Conservation (phyloP, 2,797 vertebrate genomes). For the Amniataba percoides region DNA sequence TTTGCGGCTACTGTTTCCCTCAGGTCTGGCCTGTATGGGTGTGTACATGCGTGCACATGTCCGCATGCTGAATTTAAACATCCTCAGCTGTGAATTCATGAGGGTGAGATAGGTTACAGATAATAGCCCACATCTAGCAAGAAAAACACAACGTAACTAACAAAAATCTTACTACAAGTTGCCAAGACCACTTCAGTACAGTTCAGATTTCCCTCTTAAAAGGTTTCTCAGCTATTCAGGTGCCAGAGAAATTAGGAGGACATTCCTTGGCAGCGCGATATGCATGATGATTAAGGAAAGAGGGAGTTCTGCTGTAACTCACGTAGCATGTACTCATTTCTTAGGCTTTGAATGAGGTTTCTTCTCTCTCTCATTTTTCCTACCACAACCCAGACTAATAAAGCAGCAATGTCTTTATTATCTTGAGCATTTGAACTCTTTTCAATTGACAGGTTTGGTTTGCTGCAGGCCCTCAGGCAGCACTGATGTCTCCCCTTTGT, state of each 20-base stretch:
- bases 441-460: slow-evolving; percentile 26
- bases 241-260: slow-evolving; percentile 48
- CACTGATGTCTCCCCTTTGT: slow-evolving; percentile 37
- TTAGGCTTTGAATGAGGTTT: slow-evolving; percentile 36
- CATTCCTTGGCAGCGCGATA: slow-evolving; percentile 27
- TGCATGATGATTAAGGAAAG: not conserved
- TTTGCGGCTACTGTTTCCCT: slow-evolving; percentile 42
- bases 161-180: slow-evolving; percentile 24
- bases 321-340: slow-evolving; percentile 36
- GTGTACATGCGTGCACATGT: slow-evolving; percentile 17
- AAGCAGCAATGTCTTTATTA: slow-evolving; percentile 26
- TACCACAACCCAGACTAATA: slow-evolving; percentile 28
- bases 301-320: slow-evolving; percentile 44
- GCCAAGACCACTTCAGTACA: slow-evolving; percentile 52
- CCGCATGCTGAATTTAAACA: slow-evolving; percentile 42
- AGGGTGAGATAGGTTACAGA: slow-evolving; percentile 55
- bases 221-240: slow-evolving; percentile 31
- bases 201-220: slow-evolving; percentile 53
- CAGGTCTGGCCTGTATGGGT: not conserved
- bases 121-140: slow-evolving; percentile 54
- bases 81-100: slow-evolving; percentile 49
- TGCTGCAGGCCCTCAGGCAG: slow-evolving; percentile 23
- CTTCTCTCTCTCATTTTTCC: slow-evolving; percentile 13
- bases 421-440: slow-evolving; percentile 7
- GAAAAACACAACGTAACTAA: slow-evolving; percentile 51